Evolutionary conservation across 2,888 invertebrate species (phyloP), one percentile per base, ranked within the genome.

Genomic region (Phyto melanocephala): DNA sequence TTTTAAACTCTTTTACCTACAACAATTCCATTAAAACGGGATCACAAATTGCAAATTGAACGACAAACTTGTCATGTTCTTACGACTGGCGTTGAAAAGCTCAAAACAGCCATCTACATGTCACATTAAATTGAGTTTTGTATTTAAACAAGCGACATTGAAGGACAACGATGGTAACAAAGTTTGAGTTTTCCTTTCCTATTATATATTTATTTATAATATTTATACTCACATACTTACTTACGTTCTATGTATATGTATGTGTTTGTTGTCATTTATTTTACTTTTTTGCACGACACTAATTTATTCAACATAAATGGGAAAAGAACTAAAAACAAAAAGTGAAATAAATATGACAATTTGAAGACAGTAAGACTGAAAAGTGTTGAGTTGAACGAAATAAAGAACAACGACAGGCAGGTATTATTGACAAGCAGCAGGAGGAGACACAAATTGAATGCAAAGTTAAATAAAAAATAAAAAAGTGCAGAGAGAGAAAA

Each of bases 41-140:
- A 6, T 28, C 6, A 6, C 28, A 28, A 28, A 28, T 28, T 5
- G 6, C 28, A 28, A 28, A 28, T 28, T 28, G 3, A 5, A 28
- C 3, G 3, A 28, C 6, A 5, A 5, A 6, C 28, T 6, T 28
- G 28, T 28, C 28, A 28, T 28, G 28, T 28, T 28, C 28, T 6
- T 28, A 28, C 28, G 6, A 28, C 28, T 28, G 28, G 6, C 28
- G 28, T 3, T 28, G 6, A 6, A 28, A 28, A 28, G 6, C 3
- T 5, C 28, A 17, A 8, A 20, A 42, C 13, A 33, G 28, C 47
- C n/a, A 22, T 20, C 63, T 62, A 60, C 40, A 40, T 71, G 71
- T 65, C 76, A 75, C 17, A 58, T 65, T 52, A 70, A 80, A 80
- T 80, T 70, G 50, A 75, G 75, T 80, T 80, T 65, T 47, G n/a